Conservation (phyloP, 2,113 vertebrate species). For the Hemiprocne comata region DNA sequence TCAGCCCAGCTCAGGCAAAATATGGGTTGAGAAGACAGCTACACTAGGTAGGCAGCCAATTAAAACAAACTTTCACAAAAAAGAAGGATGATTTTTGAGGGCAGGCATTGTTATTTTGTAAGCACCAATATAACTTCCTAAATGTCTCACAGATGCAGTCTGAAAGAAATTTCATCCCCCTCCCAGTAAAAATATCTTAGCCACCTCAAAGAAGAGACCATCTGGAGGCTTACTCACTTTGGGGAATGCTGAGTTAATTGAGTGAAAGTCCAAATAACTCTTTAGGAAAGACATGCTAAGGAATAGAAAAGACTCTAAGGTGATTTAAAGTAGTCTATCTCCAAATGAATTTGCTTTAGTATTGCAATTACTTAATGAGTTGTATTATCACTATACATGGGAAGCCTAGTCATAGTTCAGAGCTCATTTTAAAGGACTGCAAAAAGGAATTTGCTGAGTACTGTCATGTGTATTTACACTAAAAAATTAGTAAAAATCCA, state of each 20-base stretch:
- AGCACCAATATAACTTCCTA: constrained; percentile 60
- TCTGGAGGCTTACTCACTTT: constrained; percentile 54
- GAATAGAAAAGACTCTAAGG: neutral
- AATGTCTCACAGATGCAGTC: constrained; percentile 68
- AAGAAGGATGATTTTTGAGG: constrained; percentile 57
- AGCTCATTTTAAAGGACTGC: neutral
- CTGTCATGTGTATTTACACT: neutral
- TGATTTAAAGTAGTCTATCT: neutral
- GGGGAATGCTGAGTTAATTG: constrained; percentile 41
- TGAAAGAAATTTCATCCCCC: constrained; percentile 42
- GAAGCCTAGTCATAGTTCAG: neutral
- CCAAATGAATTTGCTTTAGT: neutral
- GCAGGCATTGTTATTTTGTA: constrained; percentile 32
- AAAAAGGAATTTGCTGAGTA: neutral
- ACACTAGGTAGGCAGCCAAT: constrained; percentile 35
- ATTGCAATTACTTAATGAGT: neutral
- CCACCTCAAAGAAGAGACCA: constrained; percentile 53
- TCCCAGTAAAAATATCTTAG: constrained; percentile 56
- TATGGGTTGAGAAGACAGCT: constrained; percentile 43
- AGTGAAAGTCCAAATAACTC: constrained; percentile 49
- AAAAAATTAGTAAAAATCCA: neutral
- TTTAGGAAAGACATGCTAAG: neutral
- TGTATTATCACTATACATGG: neutral
- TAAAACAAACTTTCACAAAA: constrained; percentile 50
- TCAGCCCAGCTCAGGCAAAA: constrained; percentile 32